A percentile compares a stretch with the other conserved stretches of the same genome.
These are phyloP conservation scores for Sarcophilus harrisii DNA, from an alignment of 2,797 vertebrate genomes.

Conservation along the genomic window DNA sequence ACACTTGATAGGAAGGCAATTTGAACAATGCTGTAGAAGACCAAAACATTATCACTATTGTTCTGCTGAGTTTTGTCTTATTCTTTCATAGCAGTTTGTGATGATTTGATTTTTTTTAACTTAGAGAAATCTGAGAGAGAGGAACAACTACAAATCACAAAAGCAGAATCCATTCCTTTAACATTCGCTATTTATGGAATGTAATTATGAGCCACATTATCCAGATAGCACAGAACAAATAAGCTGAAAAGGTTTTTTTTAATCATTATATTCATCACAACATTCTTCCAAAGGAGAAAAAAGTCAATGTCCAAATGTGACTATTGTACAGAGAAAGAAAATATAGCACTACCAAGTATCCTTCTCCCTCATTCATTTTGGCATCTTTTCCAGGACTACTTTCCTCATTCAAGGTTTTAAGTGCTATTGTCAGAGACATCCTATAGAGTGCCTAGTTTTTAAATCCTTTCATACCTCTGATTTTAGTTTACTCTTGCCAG, in stretches of 20 bases:
- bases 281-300: slow-evolving; percentile 53
- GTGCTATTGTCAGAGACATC: slow-evolving; percentile 14
- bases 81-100: slow-evolving; percentile 36
- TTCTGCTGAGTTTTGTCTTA: slow-evolving; percentile 35
- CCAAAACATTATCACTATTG: neutral
- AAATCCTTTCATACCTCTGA: neutral
- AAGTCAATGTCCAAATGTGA: slow-evolving; percentile 38
- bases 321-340: slow-evolving; percentile 35
- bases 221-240: neutral
- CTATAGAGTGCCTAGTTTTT: neutral
- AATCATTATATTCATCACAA: slow-evolving; percentile 64
- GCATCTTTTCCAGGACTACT: slow-evolving; percentile 20
- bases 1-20: neutral
- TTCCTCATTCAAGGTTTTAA: slow-evolving; percentile 15
- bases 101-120: neutral
- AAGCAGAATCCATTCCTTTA: slow-evolving; percentile 51
- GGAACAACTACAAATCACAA: slow-evolving; percentile 15
- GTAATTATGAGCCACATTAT: slow-evolving; percentile 55
- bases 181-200: slow-evolving; percentile 45
- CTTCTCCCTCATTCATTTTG: slow-evolving; percentile 32
- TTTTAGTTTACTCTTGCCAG: neutral
- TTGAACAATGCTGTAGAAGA: neutral
- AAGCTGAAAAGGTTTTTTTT: slow-evolving; percentile 53
- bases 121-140: neutral
- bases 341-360: neutral